Evolutionary conservation across 1,140 invertebrate species (phyloP).

Genomic region (Bombus sylvicola): DNA sequence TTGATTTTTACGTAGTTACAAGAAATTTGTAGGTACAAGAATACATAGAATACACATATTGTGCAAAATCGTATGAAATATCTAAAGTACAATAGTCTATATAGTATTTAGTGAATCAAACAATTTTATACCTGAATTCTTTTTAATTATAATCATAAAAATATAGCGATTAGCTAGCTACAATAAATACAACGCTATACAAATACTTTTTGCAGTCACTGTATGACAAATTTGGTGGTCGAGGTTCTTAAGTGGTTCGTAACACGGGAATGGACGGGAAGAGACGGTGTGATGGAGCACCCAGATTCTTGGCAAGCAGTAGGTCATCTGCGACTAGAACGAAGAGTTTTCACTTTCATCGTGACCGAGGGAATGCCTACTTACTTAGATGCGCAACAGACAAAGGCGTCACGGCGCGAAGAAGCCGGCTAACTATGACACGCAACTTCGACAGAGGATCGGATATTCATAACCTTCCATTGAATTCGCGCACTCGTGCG

Average conservation of each 20-base stretch:
- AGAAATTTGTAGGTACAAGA: too few relatives aligned
- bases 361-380: conserved; percentile 73
- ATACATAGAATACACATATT: too few relatives aligned
- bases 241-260: neutral
- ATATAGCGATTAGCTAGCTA: too few relatives aligned
- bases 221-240: neutral
- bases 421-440: conserved; percentile 61
- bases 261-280: neutral
- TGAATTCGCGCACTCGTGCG: conserved; percentile 72
- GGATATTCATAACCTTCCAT: conserved; percentile 76
- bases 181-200: too few relatives aligned
- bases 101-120: too few relatives aligned
- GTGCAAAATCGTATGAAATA: too few relatives aligned
- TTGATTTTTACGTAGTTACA: too few relatives aligned
- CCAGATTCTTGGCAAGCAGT: conserved; percentile 81
- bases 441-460: conserved; percentile 69
- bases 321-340: conserved; percentile 78
- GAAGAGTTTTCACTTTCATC: conserved; percentile 82
- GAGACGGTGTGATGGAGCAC: conserved; percentile 68
- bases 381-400: conserved; percentile 57
- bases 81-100: too few relatives aligned
- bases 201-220: too few relatives aligned
- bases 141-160: too few relatives aligned
- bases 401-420: conserved; percentile 59
- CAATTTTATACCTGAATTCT: too few relatives aligned